Evolutionary conservation across 1,140 invertebrate species (phyloP).

Genomic region (Yoshiicerus persimilis): DNA sequence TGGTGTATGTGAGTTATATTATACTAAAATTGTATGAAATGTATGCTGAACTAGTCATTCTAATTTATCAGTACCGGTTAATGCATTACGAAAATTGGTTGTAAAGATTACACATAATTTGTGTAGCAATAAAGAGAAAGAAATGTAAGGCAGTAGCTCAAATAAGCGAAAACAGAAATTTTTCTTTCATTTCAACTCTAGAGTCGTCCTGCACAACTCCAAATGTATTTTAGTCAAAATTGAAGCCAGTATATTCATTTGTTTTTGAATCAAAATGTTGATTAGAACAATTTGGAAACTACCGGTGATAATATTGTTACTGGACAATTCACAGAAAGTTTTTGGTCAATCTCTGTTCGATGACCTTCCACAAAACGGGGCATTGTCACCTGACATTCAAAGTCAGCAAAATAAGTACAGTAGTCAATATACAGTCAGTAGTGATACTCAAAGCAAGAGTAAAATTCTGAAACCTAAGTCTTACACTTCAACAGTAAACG

Average conservation of each 20-base stretch:
- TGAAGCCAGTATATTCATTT: not conserved
- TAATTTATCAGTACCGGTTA: not conserved
- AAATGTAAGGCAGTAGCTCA: slow-evolving; percentile 17
- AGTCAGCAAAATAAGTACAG: not conserved
- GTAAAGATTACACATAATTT: not conserved
- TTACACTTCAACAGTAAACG: not conserved
- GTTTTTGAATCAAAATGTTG: not conserved
- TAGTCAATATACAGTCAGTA: not conserved
- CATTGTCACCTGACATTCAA: not conserved
- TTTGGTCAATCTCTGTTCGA: slow-evolving; percentile 28
- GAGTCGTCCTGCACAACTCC: not conserved
- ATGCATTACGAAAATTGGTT: not conserved
- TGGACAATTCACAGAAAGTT: not conserved
- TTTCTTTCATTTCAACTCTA: slow-evolving; percentile 4
- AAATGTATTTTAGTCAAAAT: not conserved
- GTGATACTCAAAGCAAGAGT: not conserved
- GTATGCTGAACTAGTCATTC: too few species aligned
- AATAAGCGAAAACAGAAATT: not conserved
- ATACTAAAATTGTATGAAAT: not conserved
- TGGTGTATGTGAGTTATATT: too few species aligned
- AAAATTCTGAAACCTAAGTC: not conserved
- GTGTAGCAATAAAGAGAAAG: not conserved
- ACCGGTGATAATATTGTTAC: not conserved
- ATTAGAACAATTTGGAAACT: not conserved
- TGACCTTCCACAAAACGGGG: slow-evolving; percentile 28